Evolutionary conservation across 2,113 vertebrate species (phyloP), one percentile per base, ranked within the genome.

Genomic region (Mirza zaza): DNA sequence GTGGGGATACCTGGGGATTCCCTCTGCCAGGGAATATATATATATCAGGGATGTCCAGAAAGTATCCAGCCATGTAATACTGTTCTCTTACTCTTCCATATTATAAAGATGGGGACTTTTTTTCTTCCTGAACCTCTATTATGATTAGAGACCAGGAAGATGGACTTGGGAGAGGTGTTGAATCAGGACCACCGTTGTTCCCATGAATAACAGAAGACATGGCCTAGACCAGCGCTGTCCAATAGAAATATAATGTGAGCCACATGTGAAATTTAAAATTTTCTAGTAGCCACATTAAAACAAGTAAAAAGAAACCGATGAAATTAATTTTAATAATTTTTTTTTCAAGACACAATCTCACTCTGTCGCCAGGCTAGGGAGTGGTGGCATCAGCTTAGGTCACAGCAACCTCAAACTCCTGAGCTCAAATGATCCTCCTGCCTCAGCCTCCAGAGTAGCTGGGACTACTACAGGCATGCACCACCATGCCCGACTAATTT

Each of bases 241-340:
- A 4, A 61, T 5, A 48, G 75, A 79, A 91, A 80, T 52, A 68
- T 1, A 76, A 29, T 23, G 18, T 0, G 3, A 55, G 73, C 34
- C 76, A 61, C 29, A 8, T n/a, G 36, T 15, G 27, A 73, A 36
- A 61, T 42, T 18, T 65, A 61, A n/a, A 70, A 65, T 70, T 91
- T 93, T 55, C 75, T 42, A 90, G 57, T 36, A 75, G 29, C 68
- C 32, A 55, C 21, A 3, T 70, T 88, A 80, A 92, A 83, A 82
- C 61, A 88, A 71, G 11, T 63, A 27, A 84, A 84, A 92, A 61
- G 36, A 57, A 73, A 50, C 4, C 32, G 36, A 6, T 67, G n/a
- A 63, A 82, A 25, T 91, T 70, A 70, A 61, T 93, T 81, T 92
- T 27, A 85, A 48, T n/a, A 48, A 23, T 88, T 80, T 96, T 71